phyloP scores from a whole-genome alignment of 2,797 vertebrate species.

The Anableps anableps region DNA sequence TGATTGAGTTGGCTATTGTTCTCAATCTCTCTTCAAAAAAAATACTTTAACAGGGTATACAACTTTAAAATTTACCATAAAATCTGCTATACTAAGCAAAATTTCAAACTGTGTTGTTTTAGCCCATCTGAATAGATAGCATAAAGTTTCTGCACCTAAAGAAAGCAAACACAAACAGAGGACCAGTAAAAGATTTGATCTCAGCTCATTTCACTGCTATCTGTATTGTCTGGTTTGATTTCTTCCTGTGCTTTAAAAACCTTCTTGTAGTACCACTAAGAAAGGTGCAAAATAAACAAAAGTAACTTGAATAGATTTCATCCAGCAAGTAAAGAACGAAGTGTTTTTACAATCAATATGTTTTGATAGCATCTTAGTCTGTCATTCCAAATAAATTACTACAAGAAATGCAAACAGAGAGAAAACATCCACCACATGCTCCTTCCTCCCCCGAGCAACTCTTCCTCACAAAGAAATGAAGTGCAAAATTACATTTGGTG shows the following conservation, averaged over 20 bases:
- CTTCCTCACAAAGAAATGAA: not conserved
- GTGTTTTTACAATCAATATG: slow-evolving; percentile 7
- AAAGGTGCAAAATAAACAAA: not conserved
- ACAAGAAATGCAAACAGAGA: not conserved
- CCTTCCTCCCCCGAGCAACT: not conserved
- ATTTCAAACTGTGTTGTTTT: not conserved
- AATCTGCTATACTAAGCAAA: no score
- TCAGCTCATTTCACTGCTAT: not conserved
- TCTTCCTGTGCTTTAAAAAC: not conserved
- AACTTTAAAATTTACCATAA: not conserved
- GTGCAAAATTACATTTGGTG: not conserved
- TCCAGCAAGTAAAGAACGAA: not conserved
- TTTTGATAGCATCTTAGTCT: not conserved
- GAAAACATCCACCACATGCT: not conserved
- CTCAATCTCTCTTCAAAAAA: no score
- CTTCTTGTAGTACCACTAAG: not conserved
- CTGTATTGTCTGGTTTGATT: not conserved
- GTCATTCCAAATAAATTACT: slow-evolving; percentile 3
- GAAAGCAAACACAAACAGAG: not conserved
- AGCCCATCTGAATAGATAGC: not conserved
- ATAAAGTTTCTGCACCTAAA: not conserved
- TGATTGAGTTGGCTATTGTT: not conserved
- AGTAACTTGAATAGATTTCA: slow-evolving; percentile 3
- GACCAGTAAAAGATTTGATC: not conserved
- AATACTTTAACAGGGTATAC: no score